Evolutionary conservation across 2,113 vertebrate genomes (phyloP).

Genomic region (Megalops atlanticus): DNA sequence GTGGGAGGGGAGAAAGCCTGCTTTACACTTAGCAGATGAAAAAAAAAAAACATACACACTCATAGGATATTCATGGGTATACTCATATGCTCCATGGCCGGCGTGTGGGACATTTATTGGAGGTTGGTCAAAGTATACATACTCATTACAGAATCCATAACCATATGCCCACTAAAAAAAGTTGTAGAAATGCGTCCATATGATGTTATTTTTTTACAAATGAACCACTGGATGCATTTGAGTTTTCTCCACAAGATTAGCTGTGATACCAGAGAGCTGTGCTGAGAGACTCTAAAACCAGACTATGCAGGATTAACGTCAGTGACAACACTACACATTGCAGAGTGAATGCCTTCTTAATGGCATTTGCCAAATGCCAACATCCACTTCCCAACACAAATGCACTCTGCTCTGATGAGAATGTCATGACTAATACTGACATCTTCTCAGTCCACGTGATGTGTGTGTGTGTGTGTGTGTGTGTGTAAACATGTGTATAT

Average conservation of each 20-base stretch:
- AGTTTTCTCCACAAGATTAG: background rate
- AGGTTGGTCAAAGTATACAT: no score
- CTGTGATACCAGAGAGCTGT: background rate
- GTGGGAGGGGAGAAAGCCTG: background rate
- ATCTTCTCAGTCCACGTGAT: background rate
- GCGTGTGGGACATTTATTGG: no score
- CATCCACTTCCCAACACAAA: background rate
- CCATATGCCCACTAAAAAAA: background rate
- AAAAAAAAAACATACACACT: no score
- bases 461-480: slow-evolving; percentile 20
- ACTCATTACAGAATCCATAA: background rate
- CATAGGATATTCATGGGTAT: no score
- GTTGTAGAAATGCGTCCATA: background rate
- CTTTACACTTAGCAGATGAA: background rate
- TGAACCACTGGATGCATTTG: background rate
- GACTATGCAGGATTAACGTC: slow-evolving; percentile 1
- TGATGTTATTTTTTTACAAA: background rate
- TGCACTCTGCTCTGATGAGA: background rate
- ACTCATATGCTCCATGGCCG: no score
- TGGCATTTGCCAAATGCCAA: background rate
- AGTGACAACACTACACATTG: background rate
- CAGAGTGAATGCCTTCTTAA: background rate
- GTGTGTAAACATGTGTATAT: background rate
- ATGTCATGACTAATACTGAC: background rate
- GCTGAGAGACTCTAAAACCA: background rate